Base-by-base conservation (phyloP, 2,888 invertebrate species). In the Balanococcus diminutus region DNA sequence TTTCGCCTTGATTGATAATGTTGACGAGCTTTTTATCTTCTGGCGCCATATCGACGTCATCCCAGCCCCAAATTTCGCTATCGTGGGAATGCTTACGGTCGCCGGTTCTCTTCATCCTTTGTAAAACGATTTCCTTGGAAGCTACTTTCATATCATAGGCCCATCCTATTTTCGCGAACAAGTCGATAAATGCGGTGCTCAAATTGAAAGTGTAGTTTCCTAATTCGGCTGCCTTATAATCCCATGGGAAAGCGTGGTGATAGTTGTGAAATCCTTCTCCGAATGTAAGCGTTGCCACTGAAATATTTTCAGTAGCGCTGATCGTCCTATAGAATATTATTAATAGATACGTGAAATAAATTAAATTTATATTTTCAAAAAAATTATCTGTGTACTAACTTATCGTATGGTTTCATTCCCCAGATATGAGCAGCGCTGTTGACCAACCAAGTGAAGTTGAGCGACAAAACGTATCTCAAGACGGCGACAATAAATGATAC, bases 241-340 rank as follows among this genome's bases (percentile, higher is more conserved):
- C 97, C 94, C 96, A 96, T 0, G 97, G 97, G 90, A 97, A 97
- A 0, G 95, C 94, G 90, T 97, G 97, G 90, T 97, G 97, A 90
- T 96, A 98, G 91, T 97, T 97, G 91, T 97, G 97, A 95, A 96
- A 98, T 8, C 97, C 97, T 90, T 96, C 96, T 0, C 96, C 96
- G 90, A 95, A 91, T 0, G 95, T 93, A 25, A 94, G 89, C 0
- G 94, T 88, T 0, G 96, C 93, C 0, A 97, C 96, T 0, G 91
- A 90, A 87, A 92, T 91, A 89, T 95, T 96, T 90, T 97, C 94
- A 0, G 92, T 91, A 0, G 97, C 96, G 89, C 93, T 94, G 89
- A 97, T 95, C 89, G 91, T 91, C 88, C 96, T 95, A 90, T 1
- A 25, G 46, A 86, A 87, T 51, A 36, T 36, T 5, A 81, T n/a